Percentiles rank a stretch among this genome's conserved stretches.
Conservation (phyloP, 2,797 vertebrate species). For the Todus mexicanus region DNA sequence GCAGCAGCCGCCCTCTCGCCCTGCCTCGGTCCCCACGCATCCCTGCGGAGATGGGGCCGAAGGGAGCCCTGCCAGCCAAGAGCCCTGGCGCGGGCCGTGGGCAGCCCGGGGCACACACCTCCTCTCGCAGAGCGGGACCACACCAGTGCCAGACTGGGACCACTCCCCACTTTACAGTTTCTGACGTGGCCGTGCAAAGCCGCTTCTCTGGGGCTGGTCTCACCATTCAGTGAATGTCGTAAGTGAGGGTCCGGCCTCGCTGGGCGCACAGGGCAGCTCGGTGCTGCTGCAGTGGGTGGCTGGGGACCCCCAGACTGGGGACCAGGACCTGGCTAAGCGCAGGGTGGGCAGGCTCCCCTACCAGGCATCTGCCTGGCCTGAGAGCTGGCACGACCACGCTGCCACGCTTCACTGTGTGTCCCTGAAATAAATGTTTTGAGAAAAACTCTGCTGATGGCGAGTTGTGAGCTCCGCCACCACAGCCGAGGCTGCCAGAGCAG, state of each 20-base stretch:
- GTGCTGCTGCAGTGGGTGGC: not conserved
- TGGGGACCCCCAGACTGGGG: not conserved
- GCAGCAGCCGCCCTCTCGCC: not conserved
- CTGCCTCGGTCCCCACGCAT: rapidly evolving
- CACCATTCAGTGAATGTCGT: not conserved
- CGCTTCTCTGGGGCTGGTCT: not conserved
- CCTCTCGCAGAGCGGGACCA: rapidly evolving
- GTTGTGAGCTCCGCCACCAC: not conserved
- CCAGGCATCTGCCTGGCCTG: not conserved
- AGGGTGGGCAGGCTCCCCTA: not conserved
- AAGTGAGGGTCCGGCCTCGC: not conserved
- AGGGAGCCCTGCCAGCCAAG: not conserved
- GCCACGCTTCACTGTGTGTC: not conserved
- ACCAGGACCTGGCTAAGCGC: not conserved
- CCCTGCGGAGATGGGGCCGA: not conserved
- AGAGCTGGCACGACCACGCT: not conserved
- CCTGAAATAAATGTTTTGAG: not conserved
- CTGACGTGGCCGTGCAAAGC: not conserved
- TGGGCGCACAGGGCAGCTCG: not conserved
- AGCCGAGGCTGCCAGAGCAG: not conserved
- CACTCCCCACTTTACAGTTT: not conserved
- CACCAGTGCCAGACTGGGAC: not conserved
- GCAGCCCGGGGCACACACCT: not conserved
- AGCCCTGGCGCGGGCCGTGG: not conserved
- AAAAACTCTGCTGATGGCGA: not conserved